phyloP scores from a whole-genome alignment of 2,797 vertebrate genomes.

The Todus mexicanus region DNA sequence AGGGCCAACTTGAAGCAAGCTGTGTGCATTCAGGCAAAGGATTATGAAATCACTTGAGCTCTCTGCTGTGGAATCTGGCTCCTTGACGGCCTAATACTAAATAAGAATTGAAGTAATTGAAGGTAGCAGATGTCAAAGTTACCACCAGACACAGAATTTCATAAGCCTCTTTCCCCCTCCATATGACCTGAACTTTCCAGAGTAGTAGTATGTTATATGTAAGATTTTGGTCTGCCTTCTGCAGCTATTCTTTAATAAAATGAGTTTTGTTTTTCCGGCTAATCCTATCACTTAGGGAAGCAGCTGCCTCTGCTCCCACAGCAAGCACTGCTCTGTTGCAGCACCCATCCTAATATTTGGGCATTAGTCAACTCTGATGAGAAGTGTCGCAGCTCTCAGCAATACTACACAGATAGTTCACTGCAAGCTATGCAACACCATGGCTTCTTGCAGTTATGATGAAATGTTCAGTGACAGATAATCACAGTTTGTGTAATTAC shows the following conservation, averaged over 20 bases:
- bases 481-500: background rate
- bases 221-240: background rate
- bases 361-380: background rate
- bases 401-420: background rate
- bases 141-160: background rate
- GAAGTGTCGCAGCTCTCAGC: background rate
- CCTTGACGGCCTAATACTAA: background rate
- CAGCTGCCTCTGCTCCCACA: background rate
- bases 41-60: background rate
- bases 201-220: background rate
- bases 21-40: background rate
- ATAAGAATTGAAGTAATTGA: background rate
- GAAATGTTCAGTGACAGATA: rapidly evolving
- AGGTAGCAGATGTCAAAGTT: background rate
- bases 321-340: background rate
- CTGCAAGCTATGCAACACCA: background rate
- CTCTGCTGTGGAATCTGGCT: background rate
- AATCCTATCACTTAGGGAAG: background rate
- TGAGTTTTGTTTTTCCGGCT: background rate
- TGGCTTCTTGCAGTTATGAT: background rate
- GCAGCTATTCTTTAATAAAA: background rate
- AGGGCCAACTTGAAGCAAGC: background rate
- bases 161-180: background rate
- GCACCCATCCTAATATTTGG: background rate
- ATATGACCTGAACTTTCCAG: background rate